phyloP scores from a whole-genome alignment of 2,113 vertebrate species.

The Phaetusa simplex region DNA sequence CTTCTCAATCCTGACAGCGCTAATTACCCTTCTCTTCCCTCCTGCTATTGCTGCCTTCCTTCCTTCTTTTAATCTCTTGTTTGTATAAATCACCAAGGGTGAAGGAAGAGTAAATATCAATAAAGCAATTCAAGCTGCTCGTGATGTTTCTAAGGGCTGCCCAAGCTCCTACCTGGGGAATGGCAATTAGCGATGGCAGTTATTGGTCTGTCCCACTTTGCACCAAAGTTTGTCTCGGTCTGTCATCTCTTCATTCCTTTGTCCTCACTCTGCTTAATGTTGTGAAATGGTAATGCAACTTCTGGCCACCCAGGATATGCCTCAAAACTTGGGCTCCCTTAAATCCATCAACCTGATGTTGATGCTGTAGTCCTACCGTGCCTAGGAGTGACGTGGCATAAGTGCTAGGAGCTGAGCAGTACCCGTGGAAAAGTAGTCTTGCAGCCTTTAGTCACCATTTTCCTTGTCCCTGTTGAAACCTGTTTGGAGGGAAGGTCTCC shows the following conservation, averaged over 20 bases:
- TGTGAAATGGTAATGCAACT: not conserved
- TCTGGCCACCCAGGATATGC: not conserved
- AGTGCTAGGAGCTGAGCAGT: not conserved
- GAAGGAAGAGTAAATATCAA: slow-evolving; percentile 39
- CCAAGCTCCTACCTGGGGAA: not conserved
- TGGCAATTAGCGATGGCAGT: not conserved
- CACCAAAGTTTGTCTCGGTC: not conserved
- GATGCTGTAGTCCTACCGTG: not conserved
- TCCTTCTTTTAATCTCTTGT: slow-evolving; percentile 34
- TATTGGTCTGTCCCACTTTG: not conserved
- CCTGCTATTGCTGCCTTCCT: not conserved
- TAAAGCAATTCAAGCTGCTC: not conserved
- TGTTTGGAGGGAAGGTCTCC: not conserved
- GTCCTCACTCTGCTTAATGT: not conserved
- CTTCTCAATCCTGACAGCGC: not conserved
- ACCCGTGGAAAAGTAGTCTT: not conserved
- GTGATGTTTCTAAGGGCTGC: not conserved
- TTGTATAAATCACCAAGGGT: slow-evolving; percentile 29
- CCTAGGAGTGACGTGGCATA: not conserved
- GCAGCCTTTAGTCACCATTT: not conserved
- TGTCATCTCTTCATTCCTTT: not conserved
- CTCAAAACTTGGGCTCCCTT: not conserved
- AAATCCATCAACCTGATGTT: not conserved
- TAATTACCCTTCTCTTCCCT: slow-evolving; percentile 23
- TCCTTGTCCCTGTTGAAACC: not conserved